Conservation (phyloP, 2,113 vertebrate species). For the Dicentrarchus labrax region DNA sequence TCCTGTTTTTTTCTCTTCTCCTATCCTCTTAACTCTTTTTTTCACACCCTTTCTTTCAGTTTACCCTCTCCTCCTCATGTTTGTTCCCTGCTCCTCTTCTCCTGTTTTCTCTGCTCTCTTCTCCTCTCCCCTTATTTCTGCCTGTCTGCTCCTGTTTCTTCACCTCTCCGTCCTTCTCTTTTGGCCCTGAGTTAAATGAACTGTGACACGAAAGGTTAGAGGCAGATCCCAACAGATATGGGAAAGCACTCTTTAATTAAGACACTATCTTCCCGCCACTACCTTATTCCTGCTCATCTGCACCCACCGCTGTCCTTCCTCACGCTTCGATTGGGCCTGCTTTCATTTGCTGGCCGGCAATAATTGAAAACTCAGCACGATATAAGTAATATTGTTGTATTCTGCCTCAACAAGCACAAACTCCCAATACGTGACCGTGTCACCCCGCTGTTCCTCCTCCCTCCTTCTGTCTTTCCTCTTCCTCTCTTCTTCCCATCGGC, state of each 20-base stretch:
- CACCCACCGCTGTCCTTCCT: conserved; percentile 32
- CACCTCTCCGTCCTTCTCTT: conserved; percentile 21
- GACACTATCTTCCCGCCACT: conserved; percentile 59
- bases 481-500: conserved; percentile 27
- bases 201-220: conserved; percentile 78
- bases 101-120: background rate
- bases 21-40: background rate
- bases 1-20: background rate
- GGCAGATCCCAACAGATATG: conserved; percentile 72
- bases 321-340: conserved; percentile 52
- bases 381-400: conserved; percentile 70
- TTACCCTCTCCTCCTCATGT: background rate
- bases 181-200: conserved; percentile 69
- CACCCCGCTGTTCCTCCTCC: conserved; percentile 38
- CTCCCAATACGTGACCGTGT: conserved; percentile 65
- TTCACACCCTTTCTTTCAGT: background rate
- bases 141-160: background rate
- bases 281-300: conserved; percentile 46
- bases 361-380: conserved; percentile 75
- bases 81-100: background rate
- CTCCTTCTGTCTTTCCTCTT: conserved; percentile 46
- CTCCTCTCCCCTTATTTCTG: background rate
- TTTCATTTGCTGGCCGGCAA: conserved; percentile 59
- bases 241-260: conserved; percentile 76
- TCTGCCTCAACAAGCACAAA: conserved; percentile 66